Percentiles rank a stretch among this genome's conserved stretches.
phyloP scores from a whole-genome alignment of 2,113 vertebrate species.

The Neolamprologus falcicula region DNA sequence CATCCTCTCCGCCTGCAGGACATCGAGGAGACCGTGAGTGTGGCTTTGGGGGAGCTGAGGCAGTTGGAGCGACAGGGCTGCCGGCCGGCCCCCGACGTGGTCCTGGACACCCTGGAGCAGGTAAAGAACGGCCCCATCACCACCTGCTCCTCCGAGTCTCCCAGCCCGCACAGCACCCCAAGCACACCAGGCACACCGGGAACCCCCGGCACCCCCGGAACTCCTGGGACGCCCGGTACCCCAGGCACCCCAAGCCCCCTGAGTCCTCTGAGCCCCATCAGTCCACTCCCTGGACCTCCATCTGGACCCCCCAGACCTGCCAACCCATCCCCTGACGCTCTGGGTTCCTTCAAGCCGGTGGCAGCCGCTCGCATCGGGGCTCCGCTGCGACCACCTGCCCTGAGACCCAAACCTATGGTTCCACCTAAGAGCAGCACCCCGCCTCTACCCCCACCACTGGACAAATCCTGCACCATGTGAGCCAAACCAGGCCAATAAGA shows the following conservation, averaged over 20 bases:
- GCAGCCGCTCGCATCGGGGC: constrained; percentile 84
- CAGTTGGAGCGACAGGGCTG: constrained; percentile 90
- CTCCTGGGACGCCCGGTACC: constrained; percentile 64
- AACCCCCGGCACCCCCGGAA: constrained; percentile 56
- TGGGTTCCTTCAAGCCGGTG: constrained; percentile 88
- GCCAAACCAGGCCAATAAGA: constrained; percentile 29
- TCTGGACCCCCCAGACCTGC: constrained; percentile 48
- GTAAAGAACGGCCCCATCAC: constrained; percentile 82
- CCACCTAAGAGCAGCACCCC: constrained; percentile 93
- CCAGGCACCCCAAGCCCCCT: constrained; percentile 81
- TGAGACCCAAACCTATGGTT: constrained; percentile 91
- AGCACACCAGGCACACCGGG: constrained; percentile 63
- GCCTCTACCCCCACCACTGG: constrained; percentile 80
- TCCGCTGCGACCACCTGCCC: constrained; percentile 88
- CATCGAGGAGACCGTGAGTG: constrained; percentile 94
- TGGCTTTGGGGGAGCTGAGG: constrained; percentile 86
- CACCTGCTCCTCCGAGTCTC: constrained; percentile 86
- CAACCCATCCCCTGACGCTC: constrained; percentile 79
- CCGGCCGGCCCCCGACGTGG: constrained; percentile 88
- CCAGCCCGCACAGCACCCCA: constrained; percentile 80
- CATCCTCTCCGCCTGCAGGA: constrained; percentile 70
- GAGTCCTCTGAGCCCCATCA: constrained; percentile 77
- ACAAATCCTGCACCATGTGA: constrained; percentile 99
- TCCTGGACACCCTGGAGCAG: constrained; percentile 96
- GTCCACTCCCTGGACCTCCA: constrained; percentile 63